A percentile compares a stretch with the other conserved stretches of the same genome.
These are phyloP conservation scores for Archaeoteleia sp. DNA, from an alignment of 2,888 invertebrate genomes.

Conservation along the genomic window DNA sequence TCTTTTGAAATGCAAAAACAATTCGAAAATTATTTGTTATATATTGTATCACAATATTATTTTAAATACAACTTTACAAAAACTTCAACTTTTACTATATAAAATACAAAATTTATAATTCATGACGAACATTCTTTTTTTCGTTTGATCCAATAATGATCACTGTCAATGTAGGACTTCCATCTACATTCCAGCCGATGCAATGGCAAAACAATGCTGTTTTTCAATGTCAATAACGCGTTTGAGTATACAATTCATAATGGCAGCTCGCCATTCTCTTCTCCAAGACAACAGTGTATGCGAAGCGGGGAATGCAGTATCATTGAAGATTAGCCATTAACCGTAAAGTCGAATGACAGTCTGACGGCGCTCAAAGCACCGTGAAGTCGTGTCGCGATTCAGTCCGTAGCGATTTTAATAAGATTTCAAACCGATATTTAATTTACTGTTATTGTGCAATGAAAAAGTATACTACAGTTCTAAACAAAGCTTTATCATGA, in stretches of 20 bases:
- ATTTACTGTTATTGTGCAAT: background rate
- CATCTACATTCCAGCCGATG: too few species aligned
- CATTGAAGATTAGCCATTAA: constrained; percentile 30
- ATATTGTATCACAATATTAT: too few species aligned
- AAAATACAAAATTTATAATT: too few species aligned
- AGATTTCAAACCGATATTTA: constrained; percentile 25
- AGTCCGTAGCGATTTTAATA: constrained; percentile 22
- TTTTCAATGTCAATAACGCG: too few species aligned
- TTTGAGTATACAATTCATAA: constrained; percentile 5
- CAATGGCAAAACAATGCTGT: too few species aligned
- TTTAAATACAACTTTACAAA: too few species aligned
- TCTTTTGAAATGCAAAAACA: too few species aligned
- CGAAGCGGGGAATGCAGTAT: constrained; percentile 24
- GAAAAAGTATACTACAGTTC: background rate
- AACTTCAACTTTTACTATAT: too few species aligned
- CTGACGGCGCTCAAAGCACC: constrained; percentile 14
- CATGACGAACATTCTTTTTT: too few species aligned
- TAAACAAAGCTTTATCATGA: background rate
- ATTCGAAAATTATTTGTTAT: too few species aligned
- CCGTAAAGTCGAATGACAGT: constrained; percentile 29
- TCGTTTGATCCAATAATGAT: too few species aligned
- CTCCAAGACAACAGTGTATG: constrained; percentile 9
- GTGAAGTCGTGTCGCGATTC: constrained; percentile 18
- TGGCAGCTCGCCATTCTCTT: constrained; percentile 13
- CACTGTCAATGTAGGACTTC: too few species aligned